phyloP scores from a whole-genome alignment of 2,888 invertebrate species.

The Caenorhabditis sulstoni region DNA sequence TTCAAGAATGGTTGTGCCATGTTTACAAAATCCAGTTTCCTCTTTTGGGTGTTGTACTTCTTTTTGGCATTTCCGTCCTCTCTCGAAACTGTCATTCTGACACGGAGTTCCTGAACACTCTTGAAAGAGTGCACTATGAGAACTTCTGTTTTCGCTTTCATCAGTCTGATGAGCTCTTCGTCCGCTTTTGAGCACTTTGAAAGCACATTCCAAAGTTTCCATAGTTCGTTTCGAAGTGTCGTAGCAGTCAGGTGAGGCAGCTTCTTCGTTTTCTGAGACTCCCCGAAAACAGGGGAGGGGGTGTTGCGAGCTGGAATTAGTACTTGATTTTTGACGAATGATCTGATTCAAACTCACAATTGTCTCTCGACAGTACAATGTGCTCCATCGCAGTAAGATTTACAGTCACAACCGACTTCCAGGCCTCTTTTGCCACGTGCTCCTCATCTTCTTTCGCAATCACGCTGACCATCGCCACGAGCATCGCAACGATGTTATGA shows the following conservation, averaged over 20 bases:
- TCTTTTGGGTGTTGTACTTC: constrained; percentile 20
- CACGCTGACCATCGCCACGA: constrained; percentile 40
- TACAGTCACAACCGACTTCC: background rate
- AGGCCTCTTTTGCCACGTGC: constrained; percentile 12
- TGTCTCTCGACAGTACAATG: background rate
- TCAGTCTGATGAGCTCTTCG: constrained; percentile 28
- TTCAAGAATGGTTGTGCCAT: constrained; percentile 1
- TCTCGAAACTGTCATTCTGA: background rate
- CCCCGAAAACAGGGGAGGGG: constrained; percentile 35
- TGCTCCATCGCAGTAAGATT: constrained; percentile 24
- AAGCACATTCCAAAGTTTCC: constrained; percentile 20
- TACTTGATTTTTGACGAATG: too few species aligned
- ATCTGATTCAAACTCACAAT: constrained; percentile 4
- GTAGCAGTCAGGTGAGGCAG: background rate
- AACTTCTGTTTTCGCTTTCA: constrained; percentile 13
- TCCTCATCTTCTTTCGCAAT: constrained; percentile 59
- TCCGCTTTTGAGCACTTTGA: constrained; percentile 20
- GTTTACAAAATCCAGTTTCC: constrained; percentile 10
- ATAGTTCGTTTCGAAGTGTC: constrained; percentile 33
- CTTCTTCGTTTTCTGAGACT: background rate
- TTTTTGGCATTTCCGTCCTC: constrained; percentile 1
- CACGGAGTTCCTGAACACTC: constrained; percentile 7
- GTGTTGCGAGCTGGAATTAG: constrained; percentile 36
- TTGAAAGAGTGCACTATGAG: constrained; percentile 18
- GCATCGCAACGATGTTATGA: constrained; percentile 48